A percentile compares a stretch with the other conserved stretches of the same genome.
phyloP scores from a whole-genome alignment of 2,888 invertebrate genomes.

The Euclidia mi region DNA sequence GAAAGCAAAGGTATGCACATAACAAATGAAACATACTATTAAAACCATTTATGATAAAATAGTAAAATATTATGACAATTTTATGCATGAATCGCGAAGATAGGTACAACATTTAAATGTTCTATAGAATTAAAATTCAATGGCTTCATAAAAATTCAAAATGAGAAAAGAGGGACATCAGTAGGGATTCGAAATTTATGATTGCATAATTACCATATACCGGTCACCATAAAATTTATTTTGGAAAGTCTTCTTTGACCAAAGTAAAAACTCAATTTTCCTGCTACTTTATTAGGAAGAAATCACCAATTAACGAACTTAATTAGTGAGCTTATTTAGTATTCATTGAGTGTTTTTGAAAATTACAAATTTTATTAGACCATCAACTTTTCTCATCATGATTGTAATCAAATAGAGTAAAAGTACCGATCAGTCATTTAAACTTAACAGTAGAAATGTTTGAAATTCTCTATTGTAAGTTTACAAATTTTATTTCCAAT shows the following conservation, averaged over 20 bases:
- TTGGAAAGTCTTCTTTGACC: slow-evolving; percentile 27
- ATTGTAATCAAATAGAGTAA: background rate
- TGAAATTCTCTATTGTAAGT: too few species aligned
- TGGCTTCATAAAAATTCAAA: slow-evolving; percentile 45
- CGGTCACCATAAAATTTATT: slow-evolving; percentile 30
- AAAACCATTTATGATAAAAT: slow-evolving; percentile 15
- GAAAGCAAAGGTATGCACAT: too few species aligned
- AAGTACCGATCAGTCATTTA: too few species aligned
- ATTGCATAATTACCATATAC: slow-evolving; percentile 52
- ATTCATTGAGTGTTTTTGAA: slow-evolving; percentile 40
- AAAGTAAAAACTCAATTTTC: slow-evolving; percentile 45
- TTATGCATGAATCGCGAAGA: slow-evolving; percentile 23
- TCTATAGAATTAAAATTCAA: slow-evolving; percentile 35
- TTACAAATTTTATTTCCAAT: background rate
- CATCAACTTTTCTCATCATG: slow-evolving; percentile 11
- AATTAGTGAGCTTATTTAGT: slow-evolving; percentile 43
- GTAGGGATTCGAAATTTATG: slow-evolving; percentile 44
- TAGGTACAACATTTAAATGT: slow-evolving; percentile 22
- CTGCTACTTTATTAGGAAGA: slow-evolving; percentile 38
- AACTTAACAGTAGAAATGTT: too few species aligned
- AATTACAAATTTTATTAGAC: slow-evolving; percentile 17
- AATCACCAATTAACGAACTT: slow-evolving; percentile 48
- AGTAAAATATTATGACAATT: slow-evolving; percentile 19
- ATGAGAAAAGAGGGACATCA: slow-evolving; percentile 24
- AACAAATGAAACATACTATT: background rate